These are phyloP conservation scores for Ia io DNA, from an alignment of 2,113 vertebrate species.

Conservation along the genomic window DNA sequence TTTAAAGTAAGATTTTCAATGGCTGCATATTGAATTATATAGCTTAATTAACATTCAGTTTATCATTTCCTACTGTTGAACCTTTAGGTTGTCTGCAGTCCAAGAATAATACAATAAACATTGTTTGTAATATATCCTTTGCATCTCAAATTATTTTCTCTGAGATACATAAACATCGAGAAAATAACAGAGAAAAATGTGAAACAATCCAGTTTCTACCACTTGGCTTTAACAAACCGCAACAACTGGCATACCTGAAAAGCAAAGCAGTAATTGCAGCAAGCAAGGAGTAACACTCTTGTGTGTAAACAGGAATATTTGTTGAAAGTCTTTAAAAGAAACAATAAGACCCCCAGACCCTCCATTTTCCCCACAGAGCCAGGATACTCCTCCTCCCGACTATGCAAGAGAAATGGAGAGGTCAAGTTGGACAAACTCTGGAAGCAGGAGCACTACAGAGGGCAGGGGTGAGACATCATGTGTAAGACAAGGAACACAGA, in stretches of 20 bases:
- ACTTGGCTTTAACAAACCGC: background rate
- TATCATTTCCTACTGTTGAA: background rate
- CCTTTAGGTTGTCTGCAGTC: background rate
- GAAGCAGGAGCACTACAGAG: background rate
- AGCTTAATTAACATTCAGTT: background rate
- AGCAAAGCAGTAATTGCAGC: background rate
- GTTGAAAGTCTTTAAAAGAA: conserved; percentile 6
- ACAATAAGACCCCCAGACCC: background rate
- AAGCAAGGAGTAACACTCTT: background rate
- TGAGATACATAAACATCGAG: background rate
- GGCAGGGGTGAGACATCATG: background rate
- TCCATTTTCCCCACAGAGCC: background rate
- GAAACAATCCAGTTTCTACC: background rate
- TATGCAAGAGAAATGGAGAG: background rate
- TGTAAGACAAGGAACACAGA: background rate
- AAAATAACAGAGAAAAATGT: background rate
- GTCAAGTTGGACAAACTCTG: background rate
- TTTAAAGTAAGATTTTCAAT: background rate
- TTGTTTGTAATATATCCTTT: background rate
- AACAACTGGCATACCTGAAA: background rate
- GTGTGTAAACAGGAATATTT: background rate
- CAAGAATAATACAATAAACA: background rate
- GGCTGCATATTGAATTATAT: background rate
- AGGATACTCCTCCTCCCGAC: background rate
- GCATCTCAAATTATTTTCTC: background rate